Evolutionary conservation across 2,888 invertebrate genomes (phyloP).

Genomic region (Nudaria mundana): DNA sequence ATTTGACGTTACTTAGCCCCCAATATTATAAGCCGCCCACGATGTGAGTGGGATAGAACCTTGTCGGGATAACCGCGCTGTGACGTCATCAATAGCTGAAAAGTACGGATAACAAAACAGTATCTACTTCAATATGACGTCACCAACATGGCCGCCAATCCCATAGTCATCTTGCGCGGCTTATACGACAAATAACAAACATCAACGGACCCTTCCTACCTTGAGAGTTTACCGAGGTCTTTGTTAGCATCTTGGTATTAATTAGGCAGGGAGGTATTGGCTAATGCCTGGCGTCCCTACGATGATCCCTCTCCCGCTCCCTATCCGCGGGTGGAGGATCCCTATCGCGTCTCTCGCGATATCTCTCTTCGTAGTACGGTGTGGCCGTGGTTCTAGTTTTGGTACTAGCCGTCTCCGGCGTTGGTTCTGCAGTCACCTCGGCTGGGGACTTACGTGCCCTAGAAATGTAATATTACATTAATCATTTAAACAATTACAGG

Average conservation of each 20-base stretch:
- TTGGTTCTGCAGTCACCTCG: conserved; percentile 75
- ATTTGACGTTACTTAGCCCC: too few relatives aligned
- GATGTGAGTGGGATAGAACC: too few relatives aligned
- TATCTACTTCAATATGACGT: too few relatives aligned
- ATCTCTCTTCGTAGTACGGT: conserved; percentile 93
- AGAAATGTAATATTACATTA: conserved; percentile 6
- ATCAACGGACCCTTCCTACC: too few relatives aligned
- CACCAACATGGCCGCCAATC: too few relatives aligned
- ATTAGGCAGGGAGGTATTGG: background rate
- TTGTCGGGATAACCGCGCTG: too few relatives aligned
- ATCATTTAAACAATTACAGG: background rate
- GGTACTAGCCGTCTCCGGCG: conserved; percentile 65
- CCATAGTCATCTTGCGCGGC: too few relatives aligned
- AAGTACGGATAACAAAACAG: too few relatives aligned
- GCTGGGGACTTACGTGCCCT: conserved; percentile 84
- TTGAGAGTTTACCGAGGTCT: too few relatives aligned
- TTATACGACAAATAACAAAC: background rate
- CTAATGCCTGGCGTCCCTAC: conserved; percentile 51
- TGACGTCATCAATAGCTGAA: too few relatives aligned
- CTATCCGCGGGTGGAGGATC: conserved; percentile 82
- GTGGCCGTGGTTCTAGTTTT: conserved; percentile 80
- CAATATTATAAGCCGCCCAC: too few relatives aligned
- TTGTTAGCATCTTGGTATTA: too few relatives aligned
- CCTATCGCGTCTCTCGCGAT: conserved; percentile 85
- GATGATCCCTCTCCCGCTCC: conserved; percentile 67